Percentiles rank a stretch among this genome's conserved stretches.
Evolutionary conservation across 2,888 invertebrate species (phyloP).

Genomic region (Plebejus anna): DNA sequence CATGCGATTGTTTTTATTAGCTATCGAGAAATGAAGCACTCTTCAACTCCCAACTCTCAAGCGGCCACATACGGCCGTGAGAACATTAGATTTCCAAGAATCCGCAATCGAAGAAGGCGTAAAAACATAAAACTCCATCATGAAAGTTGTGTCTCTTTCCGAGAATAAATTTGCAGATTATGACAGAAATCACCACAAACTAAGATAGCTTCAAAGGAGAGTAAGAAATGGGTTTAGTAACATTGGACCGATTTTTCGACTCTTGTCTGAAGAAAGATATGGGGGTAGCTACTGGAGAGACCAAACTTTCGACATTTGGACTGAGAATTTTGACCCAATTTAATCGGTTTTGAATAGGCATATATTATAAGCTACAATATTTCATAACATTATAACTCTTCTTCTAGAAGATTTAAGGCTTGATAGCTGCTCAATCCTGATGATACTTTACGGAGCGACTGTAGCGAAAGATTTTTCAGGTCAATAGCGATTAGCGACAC

Average conservation of each 20-base stretch:
- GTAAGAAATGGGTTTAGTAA: no score
- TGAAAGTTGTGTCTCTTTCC: no score
- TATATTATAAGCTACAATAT: no score
- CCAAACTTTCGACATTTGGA: neutral
- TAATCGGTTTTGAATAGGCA: neutral
- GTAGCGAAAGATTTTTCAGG: constrained; percentile 15
- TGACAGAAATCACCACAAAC: neutral
- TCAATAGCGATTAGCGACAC: constrained; percentile 4
- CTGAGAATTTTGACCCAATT: neutral
- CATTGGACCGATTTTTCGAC: no score
- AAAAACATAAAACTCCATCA: no score
- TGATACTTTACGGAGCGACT: neutral
- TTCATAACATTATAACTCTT: neutral
- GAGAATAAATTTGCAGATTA: neutral
- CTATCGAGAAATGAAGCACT: neutral
- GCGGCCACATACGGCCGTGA: no score
- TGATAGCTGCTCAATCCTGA: neutral
- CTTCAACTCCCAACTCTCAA: no score
- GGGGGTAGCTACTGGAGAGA: neutral
- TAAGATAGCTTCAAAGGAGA: neutral
- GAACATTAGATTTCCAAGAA: no score
- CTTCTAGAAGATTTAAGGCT: neutral
- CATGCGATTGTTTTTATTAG: neutral
- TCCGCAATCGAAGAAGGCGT: no score
- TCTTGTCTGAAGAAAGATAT: no score